Evolutionary conservation across 2,113 vertebrate species (phyloP), one percentile per base, ranked within the genome.

Genomic region (Lophochroa leadbeateri): DNA sequence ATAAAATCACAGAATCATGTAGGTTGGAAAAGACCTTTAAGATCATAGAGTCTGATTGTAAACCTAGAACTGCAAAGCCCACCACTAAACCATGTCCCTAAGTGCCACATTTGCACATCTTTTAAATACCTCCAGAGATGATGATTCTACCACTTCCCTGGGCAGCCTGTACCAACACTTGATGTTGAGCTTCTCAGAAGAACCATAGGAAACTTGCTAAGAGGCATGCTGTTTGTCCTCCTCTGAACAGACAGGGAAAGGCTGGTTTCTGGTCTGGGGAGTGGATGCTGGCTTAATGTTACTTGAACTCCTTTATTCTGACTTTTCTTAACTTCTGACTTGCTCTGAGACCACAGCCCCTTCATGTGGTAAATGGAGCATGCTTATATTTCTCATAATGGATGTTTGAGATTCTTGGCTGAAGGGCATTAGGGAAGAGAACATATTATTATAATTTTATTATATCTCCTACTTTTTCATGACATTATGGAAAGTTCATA

Each of bases 391-490:
- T 77, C 41, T 86, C 19, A 76, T 88, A 93, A 84, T 75, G 84
- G n/a, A 9, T 68, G 57, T 84, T 72, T 70, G 68, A 90, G 60
- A 86, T 88, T 81, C 71, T 90, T 7, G 8, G n/a, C 69, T 64
- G 57, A 93, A 72, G 41, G 46, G 18, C 60, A 86, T 90, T 88
- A 94, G 35, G 28, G 35, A 79, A 95, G 80, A 84, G 76, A 86
- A 86, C 50, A 57, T 88, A 74, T 77, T 87, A 94, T 93, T 90
- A 82, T 52, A 55, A 47, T 94, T 95, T 93, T 82, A 68, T 75
- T 90, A 9, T 44, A 64, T 86, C 35, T 78, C n/a, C 39, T 89
- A 55, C 55, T 69, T 92, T 95, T 95, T 92, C 53, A 28, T 75
- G 83, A 43, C 65, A 58, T 70, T 90, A 21, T 72, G 21, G 39